These are phyloP conservation scores for Cyprinodon brontotheroides DNA, from an alignment of 2,113 vertebrate species.

Conservation along the genomic window DNA sequence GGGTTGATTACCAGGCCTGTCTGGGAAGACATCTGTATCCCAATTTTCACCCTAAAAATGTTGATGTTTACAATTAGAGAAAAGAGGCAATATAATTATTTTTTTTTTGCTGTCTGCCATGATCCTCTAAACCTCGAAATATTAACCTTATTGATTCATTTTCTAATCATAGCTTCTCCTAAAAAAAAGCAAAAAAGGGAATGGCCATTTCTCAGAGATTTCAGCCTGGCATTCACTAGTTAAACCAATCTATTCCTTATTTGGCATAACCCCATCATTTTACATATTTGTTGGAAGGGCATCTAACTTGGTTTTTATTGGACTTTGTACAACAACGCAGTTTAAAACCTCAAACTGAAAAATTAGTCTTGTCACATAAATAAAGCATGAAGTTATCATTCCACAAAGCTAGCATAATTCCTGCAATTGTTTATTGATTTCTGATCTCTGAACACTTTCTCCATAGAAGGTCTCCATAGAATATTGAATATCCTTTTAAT, in stretches of 20 bases:
- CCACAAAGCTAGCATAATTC: background rate
- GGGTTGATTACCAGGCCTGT: too few species aligned
- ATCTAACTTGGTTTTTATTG: background rate
- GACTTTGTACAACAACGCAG: background rate
- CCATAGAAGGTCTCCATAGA: constrained; percentile 3
- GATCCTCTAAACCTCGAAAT: too few species aligned
- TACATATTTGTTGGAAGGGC: background rate
- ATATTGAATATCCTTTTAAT: constrained; percentile 1
- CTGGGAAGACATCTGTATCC: too few species aligned
- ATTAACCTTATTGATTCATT: too few species aligned
- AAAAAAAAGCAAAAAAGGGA: too few species aligned
- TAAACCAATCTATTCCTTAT: background rate
- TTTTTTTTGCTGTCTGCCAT: too few species aligned
- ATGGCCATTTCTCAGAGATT: background rate
- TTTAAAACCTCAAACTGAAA: background rate
- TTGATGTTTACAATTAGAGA: too few species aligned
- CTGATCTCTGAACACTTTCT: constrained; percentile 14
- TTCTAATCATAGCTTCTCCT: too few species aligned
- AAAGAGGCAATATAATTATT: too few species aligned
- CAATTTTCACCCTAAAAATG: too few species aligned
- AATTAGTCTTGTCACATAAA: background rate
- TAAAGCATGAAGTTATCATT: background rate
- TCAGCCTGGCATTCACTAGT: background rate
- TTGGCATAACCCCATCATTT: background rate
- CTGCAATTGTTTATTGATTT: constrained; percentile 3